phyloP scores from a whole-genome alignment of 2,113 vertebrate species.

The Poeciliopsis prolifica region DNA sequence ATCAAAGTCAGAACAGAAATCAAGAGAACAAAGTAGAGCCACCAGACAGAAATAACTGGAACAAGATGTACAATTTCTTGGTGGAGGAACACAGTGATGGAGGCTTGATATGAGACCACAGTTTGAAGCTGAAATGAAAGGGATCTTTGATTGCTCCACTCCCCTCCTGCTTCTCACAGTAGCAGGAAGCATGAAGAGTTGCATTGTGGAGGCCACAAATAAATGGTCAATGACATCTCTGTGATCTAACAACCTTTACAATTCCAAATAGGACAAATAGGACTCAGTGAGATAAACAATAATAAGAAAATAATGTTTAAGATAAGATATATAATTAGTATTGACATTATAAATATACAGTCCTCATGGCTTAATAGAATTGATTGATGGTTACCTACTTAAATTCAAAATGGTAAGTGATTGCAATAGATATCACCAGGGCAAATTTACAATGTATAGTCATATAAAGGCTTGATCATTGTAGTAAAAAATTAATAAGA shows the following conservation, averaged over 20 bases:
- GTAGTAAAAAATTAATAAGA: background rate
- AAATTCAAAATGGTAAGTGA: background rate
- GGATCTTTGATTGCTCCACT: conserved; percentile 68
- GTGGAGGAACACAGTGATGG: conserved; percentile 47
- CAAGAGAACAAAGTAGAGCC: conserved; percentile 26
- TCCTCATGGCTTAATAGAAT: background rate
- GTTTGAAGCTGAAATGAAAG: conserved; percentile 74
- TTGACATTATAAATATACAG: background rate
- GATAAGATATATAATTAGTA: background rate
- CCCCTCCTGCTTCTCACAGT: conserved; percentile 14
- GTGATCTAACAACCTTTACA: conserved; percentile 73
- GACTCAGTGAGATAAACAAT: background rate
- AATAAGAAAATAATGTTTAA: background rate
- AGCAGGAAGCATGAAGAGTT: conserved; percentile 80
- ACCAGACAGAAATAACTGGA: conserved; percentile 50
- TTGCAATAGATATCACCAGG: background rate
- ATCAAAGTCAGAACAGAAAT: conserved; percentile 24
- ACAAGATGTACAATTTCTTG: conserved; percentile 40
- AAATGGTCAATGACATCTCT: conserved; percentile 90
- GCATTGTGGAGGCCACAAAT: conserved; percentile 85
- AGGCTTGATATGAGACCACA: conserved; percentile 52
- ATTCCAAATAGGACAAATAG: background rate
- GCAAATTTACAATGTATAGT: background rate
- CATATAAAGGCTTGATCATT: background rate
- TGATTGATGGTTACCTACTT: background rate